Conservation (phyloP, 2,797 vertebrate species). For the Danio jaintianensis region DNA sequence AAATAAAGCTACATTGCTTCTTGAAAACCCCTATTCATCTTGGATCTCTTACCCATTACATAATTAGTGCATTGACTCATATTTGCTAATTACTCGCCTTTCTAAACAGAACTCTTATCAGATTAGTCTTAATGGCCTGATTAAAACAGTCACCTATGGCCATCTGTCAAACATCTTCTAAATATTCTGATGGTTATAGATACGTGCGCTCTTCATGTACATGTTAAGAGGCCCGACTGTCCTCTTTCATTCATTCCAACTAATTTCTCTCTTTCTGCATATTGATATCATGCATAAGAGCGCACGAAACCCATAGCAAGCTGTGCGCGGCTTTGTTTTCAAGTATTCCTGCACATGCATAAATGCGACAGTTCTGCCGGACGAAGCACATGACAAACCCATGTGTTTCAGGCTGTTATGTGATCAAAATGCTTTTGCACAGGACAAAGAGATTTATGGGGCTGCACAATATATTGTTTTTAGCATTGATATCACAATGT, state of each 20-base stretch:
- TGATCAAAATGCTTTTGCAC: constrained; percentile 20
- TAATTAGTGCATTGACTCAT: neutral
- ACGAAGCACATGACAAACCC: constrained; percentile 30
- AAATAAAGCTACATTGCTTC: too few species aligned
- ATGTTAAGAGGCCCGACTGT: constrained; percentile 4
- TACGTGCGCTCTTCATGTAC: constrained; percentile 17
- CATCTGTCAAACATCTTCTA: constrained; percentile 54
- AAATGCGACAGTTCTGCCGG: constrained; percentile 23
- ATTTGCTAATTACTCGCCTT: neutral
- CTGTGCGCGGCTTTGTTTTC: constrained; percentile 41
- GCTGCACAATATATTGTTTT: too few species aligned
- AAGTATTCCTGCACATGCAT: constrained; percentile 50
- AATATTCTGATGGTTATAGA: constrained; percentile 36
- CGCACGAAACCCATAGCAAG: constrained; percentile 9
- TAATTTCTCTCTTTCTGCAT: constrained; percentile 2
- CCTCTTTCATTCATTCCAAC: constrained; percentile 38
- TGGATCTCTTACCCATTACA: neutral
- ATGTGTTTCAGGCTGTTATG: constrained; percentile 40
- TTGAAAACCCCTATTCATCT: too few species aligned
- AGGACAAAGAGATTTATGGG: neutral
- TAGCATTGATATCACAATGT: too few species aligned
- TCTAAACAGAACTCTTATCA: neutral
- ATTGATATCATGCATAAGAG: constrained; percentile 32
- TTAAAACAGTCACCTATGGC: constrained; percentile 34
- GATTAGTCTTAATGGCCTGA: constrained; percentile 27